Conservation (phyloP, 2,113 vertebrate genomes). For the Nothobranchius furzeri region DNA sequence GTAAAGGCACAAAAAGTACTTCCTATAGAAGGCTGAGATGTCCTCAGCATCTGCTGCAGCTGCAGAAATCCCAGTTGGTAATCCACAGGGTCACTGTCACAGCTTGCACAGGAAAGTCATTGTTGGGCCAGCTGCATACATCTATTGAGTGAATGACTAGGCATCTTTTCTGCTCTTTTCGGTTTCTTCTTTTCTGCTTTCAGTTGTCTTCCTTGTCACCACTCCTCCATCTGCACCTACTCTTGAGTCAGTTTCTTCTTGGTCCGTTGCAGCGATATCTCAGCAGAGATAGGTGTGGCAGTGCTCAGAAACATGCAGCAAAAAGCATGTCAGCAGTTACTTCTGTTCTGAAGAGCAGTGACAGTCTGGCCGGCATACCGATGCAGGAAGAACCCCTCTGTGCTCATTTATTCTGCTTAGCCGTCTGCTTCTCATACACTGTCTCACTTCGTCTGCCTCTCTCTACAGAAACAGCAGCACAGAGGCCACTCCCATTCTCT, state of each 20-base stretch:
- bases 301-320: conserved; percentile 14
- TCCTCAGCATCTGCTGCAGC: conserved; percentile 63
- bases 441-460: conserved; percentile 49
- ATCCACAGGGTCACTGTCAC: conserved; percentile 44
- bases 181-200: conserved; percentile 25
- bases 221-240: conserved; percentile 34
- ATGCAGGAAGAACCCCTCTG: conserved; percentile 57
- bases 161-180: conserved; percentile 2
- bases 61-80: conserved; percentile 30
- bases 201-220: conserved; percentile 12
- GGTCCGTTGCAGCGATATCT: conserved; percentile 52
- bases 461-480: conserved; percentile 70
- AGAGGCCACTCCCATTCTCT: conserved; percentile 67
- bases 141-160: conserved; percentile 19
- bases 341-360: conserved; percentile 40
- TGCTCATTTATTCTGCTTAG: conserved; percentile 63
- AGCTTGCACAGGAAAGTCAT: conserved; percentile 37
- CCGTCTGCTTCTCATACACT: conserved; percentile 46
- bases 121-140: conserved; percentile 13
- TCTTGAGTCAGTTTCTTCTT: conserved; percentile 39
- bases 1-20: conserved; percentile 39
- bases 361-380: conserved; percentile 60
- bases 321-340: conserved; percentile 21
- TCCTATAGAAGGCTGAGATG: conserved; percentile 54
- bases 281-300: conserved; percentile 29